Conservation (phyloP, 2,113 vertebrate species). For the Cariama cristata region DNA sequence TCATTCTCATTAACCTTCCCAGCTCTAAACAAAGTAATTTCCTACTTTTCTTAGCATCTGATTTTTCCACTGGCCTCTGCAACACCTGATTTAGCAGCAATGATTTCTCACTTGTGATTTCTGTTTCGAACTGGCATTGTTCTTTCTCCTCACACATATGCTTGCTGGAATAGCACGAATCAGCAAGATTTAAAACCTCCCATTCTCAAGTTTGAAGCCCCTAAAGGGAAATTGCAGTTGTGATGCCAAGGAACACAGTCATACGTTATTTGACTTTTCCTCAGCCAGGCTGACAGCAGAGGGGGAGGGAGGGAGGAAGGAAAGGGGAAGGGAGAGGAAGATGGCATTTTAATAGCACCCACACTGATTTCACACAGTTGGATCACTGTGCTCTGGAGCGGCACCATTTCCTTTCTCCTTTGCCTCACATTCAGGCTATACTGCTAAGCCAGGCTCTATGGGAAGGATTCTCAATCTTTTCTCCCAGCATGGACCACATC, state of each 20-base stretch:
- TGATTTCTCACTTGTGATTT: constrained; percentile 64
- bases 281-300: constrained; percentile 68
- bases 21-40: constrained; percentile 52
- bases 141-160: constrained; percentile 44
- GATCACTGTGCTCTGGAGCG: constrained; percentile 29
- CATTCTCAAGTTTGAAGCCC: constrained; percentile 75
- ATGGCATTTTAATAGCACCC: constrained; percentile 74
- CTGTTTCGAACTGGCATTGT: constrained; percentile 41
- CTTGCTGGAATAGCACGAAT: constrained; percentile 61
- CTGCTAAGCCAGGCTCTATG: background rate
- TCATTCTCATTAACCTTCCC: constrained; percentile 46
- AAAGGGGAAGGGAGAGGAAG: constrained; percentile 48
- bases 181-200: constrained; percentile 79
- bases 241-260: constrained; percentile 79
- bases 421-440: background rate
- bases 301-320: constrained; percentile 31
- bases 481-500: background rate
- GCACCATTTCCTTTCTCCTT: constrained; percentile 49
- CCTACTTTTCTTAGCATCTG: background rate
- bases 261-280: constrained; percentile 76
- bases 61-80: constrained; percentile 50
- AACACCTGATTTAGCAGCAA: constrained; percentile 58
- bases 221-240: constrained; percentile 70
- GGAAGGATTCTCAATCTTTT: constrained; percentile 12
- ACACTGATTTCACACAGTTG: constrained; percentile 60